A percentile compares a stretch with the other conserved stretches of the same genome.
phyloP scores from a whole-genome alignment of 2,797 vertebrate genomes.

The Paratrypauchen microcephalus region DNA sequence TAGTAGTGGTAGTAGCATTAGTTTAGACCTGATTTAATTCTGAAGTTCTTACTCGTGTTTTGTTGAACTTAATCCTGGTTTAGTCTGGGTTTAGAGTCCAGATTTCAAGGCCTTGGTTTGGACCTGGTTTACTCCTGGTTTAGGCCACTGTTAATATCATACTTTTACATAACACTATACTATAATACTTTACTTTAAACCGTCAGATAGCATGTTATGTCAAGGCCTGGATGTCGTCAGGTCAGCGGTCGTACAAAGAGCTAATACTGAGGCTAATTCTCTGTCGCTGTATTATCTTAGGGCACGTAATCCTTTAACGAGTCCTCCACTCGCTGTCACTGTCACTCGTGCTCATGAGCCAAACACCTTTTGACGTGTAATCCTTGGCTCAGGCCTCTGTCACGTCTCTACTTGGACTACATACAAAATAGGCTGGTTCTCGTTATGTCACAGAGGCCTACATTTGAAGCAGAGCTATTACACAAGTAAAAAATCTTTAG shows the following conservation, averaged over 20 bases:
- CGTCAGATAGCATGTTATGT: not conserved
- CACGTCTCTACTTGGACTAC: constrained; percentile 22
- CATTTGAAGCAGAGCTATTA: no score
- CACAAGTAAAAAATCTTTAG: no score
- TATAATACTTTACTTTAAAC: not conserved
- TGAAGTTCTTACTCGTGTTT: not conserved
- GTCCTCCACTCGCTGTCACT: constrained; percentile 50
- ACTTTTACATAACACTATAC: not conserved
- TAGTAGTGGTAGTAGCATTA: not conserved
- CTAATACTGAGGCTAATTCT: constrained; percentile 42
- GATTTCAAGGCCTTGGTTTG: not conserved
- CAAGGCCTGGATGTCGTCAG: constrained; percentile 23
- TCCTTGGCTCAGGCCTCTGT: constrained; percentile 48
- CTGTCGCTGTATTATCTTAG: constrained; percentile 61
- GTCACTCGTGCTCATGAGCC: constrained; percentile 48
- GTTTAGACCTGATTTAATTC: not conserved
- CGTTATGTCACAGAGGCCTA: no score
- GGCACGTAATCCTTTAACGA: constrained; percentile 59
- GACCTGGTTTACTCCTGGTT: not conserved
- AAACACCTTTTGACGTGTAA: constrained; percentile 60
- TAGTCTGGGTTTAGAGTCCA: no score
- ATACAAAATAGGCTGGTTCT: not conserved
- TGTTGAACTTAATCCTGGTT: no score
- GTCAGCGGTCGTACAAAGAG: constrained; percentile 56
- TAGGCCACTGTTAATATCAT: not conserved